Base-by-base conservation (phyloP, 2,113 vertebrate species). In the Psittacus erithacus region DNA sequence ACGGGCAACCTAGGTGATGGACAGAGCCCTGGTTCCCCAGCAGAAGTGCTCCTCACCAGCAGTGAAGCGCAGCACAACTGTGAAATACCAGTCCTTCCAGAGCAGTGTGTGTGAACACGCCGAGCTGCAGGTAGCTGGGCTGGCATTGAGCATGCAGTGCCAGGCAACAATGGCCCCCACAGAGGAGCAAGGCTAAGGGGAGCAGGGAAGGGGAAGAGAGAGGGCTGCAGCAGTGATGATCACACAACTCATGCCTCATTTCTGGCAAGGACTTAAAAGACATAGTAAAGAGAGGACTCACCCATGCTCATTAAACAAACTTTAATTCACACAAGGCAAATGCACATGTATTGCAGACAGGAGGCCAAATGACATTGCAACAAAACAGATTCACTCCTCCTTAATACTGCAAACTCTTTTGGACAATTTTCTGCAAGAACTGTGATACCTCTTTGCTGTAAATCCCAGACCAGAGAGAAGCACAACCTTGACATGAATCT, bases 211-310 rank as follows among this genome's bases (percentile, higher is more conserved):
- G 28, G 38, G 55, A 15, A 3, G 8, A 19, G 62, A 18, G 10
- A 62, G 17, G 18, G 57, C 65, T n/a, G 41, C n/a, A 20, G 62
- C 29, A 5, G 16, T 4, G 3, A 18, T 4, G 2, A 2, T 33
- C 24, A 17, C 14, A 5, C 12, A 0, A 7, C 38, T 18, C 15
- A 0, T 16, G 33, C 38, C 39, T 13, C 2, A 1, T 5, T 52
- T 29, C 44, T 8, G 18, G 29, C 13, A 11, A 43, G n/a, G 41
- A 24, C 38, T 23, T 5, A 3, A 7, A 7, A 9, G 1, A 4
- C 1, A 2, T 5, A 1, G 8, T 6, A 6, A 44, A 90, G 18
- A 64, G 62, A 68, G 50, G 39, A 71, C 63, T 35, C 24, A 59
- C 16, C n/a, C 9, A 0, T 5, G 10, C 64, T 31, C 38, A n/a